These are phyloP conservation scores for Aricia agestis DNA, from an alignment of 1,140 invertebrate genomes.

Conservation along the genomic window DNA sequence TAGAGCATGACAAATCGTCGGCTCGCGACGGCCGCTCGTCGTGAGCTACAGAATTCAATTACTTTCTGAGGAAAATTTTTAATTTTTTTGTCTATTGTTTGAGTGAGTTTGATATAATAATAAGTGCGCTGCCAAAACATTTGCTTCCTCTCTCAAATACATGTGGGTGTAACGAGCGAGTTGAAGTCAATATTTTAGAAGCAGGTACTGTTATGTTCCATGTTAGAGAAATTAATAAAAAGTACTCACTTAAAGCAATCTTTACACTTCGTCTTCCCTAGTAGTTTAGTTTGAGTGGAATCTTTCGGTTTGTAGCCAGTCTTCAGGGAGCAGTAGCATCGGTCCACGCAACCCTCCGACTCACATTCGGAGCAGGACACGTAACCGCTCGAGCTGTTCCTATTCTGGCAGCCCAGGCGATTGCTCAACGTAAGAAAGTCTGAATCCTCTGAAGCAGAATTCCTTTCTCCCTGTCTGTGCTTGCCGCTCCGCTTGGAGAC, in stretches of 20 bases:
- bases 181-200: no score
- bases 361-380: slow-evolving; percentile 92
- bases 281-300: slow-evolving; percentile 43
- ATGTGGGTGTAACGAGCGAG: no score
- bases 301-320: slow-evolving; percentile 52
- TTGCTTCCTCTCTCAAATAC: no score
- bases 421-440: slow-evolving; percentile 78
- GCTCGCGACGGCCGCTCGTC: slow-evolving; percentile 5
- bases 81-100: slow-evolving; percentile 2
- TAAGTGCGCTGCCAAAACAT: background rate
- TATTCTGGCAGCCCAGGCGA: slow-evolving; percentile 77
- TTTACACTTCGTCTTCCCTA: slow-evolving; percentile 59
- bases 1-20: slow-evolving; percentile 17
- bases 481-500: slow-evolving; percentile 64
- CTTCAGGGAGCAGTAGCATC: slow-evolving; percentile 82
- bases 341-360: slow-evolving; percentile 86
- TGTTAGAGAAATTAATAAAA: background rate
- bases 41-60: slow-evolving; percentile 20
- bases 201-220: no score
- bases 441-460: slow-evolving; percentile 81
- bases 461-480: slow-evolving; percentile 67
- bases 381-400: slow-evolving; percentile 84
- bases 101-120: background rate
- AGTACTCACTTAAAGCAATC: slow-evolving; percentile 64
- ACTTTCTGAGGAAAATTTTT: slow-evolving; percentile 15